These are phyloP conservation scores for Tilapia sparmanii DNA, from an alignment of 2,113 vertebrate species.

Conservation along the genomic window DNA sequence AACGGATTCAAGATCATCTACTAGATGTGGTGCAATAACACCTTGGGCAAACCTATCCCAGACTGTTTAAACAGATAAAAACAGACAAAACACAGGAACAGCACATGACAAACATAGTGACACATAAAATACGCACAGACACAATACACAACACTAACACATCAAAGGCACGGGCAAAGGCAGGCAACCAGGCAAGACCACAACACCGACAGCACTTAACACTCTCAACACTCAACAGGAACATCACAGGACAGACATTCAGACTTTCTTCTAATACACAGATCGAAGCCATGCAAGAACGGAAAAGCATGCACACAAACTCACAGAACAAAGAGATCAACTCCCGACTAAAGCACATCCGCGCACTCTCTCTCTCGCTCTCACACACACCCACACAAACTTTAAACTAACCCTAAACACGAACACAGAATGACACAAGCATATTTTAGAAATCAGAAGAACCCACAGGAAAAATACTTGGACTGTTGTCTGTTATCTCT, in stretches of 20 bases:
- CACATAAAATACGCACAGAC: constrained; percentile 20
- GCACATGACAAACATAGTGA: constrained; percentile 22
- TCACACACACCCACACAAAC: background rate
- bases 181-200: constrained; percentile 3
- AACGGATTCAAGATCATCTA: constrained; percentile 57
- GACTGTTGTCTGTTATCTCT: constrained; percentile 16
- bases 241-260: constrained; percentile 2
- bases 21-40: constrained; percentile 40
- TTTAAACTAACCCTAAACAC: constrained; percentile 37
- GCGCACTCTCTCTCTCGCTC: background rate
- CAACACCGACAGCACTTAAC: background rate
- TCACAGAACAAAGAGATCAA: background rate
- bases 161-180: constrained; percentile 13
- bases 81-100: constrained; percentile 49
- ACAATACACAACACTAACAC: constrained; percentile 47
- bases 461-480: constrained; percentile 75
- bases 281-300: constrained; percentile 39
- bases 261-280: constrained; percentile 4
- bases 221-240: background rate
- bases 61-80: constrained; percentile 52
- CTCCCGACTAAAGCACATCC: background rate
- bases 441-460: constrained; percentile 66
- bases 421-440: constrained; percentile 61
- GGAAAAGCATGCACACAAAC: constrained; percentile 44
- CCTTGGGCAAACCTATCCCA: constrained; percentile 51